Evolutionary conservation across 2,888 invertebrate species (phyloP), one percentile per base, ranked within the genome.

Genomic region (Noctua janthina): DNA sequence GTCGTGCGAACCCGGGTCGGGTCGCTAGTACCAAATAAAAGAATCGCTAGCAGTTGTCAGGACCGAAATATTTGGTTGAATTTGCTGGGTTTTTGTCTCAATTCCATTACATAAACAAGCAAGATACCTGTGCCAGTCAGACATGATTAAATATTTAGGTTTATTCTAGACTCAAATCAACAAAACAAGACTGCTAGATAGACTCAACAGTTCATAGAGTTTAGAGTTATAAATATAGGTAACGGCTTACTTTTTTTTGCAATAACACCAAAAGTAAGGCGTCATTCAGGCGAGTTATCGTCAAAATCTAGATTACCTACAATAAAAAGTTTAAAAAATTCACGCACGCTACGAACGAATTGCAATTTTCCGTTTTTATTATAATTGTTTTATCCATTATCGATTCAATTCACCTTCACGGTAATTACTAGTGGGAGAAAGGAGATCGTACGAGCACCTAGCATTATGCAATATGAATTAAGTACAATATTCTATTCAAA

Each of bases 391-490:
- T 82, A 78, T 79, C 82, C 75, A 89, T 88, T 88, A 89, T 88
- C 85, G 83, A 88, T 89, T 88, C 74, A 87, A 89, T 86, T 88
- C 88, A 88, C 88, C 87, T 89, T 89, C 88, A 87, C 87, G 79
- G 81, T 77, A 79, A 81, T 80, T 81, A 71, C 74, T 64, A 54
- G 76, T 80, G 51, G 75, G 90, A 88, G 89, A 89, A 89, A 88
- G 90, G 89, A 81, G 88, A 84, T 79, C 86, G 81, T 78, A 78
- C 76, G 67, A 59, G 67, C 74, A 76, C 72, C 51, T 81, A 77
- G 72, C 39, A 75, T 89, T 89, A 89, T 80, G 88, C 84, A 89
- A 89, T 78, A 85, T 68, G 75, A 78, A 86, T 85, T 78, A 84
- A 83, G 73, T 86, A 68, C 78, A 83, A 84, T 83, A 88, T 87